Evolutionary conservation across 2,888 invertebrate genomes (phyloP).

Genomic region (Rugalucina vietnamica): DNA sequence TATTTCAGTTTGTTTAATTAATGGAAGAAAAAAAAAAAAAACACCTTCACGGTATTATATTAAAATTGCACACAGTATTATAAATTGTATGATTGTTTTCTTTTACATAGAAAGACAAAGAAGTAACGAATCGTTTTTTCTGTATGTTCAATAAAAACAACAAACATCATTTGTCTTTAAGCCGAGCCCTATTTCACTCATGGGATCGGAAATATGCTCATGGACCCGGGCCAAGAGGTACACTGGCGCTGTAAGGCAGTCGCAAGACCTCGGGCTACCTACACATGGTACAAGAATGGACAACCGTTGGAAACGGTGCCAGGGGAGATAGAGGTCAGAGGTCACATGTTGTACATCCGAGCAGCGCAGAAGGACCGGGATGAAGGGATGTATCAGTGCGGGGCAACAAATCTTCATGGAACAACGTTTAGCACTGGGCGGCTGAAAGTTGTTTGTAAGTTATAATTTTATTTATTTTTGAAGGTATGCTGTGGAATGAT

Average conservation of each 20-base stretch:
- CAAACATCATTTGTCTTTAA: too few relatives aligned
- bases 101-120: too few relatives aligned
- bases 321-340: constrained; percentile 48
- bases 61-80: too few relatives aligned
- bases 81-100: too few relatives aligned
- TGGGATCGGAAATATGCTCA: constrained; percentile 43
- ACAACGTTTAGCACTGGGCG: constrained; percentile 94
- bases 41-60: too few relatives aligned
- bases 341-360: constrained; percentile 69
- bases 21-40: too few relatives aligned
- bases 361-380: constrained; percentile 82
- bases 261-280: constrained; percentile 47
- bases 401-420: constrained; percentile 94
- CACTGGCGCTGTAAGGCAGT: constrained; percentile 57
- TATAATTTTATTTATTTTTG: too few relatives aligned
- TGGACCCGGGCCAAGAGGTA: constrained; percentile 45
- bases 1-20: too few relatives aligned
- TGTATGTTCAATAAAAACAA: too few relatives aligned
- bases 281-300: constrained; percentile 56
- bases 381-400: constrained; percentile 97
- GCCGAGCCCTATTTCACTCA: constrained; percentile 52
- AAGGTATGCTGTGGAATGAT: too few relatives aligned
- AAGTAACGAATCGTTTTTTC: too few relatives aligned
- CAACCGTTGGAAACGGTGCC: neutral
- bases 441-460: constrained; percentile 92